Base-by-base conservation (phyloP, 2,113 vertebrate genomes). In the Macroglossus sobrinus region DNA sequence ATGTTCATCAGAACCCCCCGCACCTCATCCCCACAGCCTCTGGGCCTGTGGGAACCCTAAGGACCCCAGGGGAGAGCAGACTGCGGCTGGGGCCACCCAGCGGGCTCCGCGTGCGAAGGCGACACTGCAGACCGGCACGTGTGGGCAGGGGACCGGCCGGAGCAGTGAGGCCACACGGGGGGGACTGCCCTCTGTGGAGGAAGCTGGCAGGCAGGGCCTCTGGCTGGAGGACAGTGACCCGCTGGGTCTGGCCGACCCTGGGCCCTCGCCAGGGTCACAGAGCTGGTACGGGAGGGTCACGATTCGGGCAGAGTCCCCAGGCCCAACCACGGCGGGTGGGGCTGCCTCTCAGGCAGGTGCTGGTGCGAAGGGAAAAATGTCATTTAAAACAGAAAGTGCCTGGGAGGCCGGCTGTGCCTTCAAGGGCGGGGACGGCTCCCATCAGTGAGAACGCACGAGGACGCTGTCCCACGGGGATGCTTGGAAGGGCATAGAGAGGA, bases 391-490 rank as follows among this genome's bases (percentile, higher is more conserved):
- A 69, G 24, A 43, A n/a, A 22, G 21, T 8, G 87, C 68, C 82
- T 11, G 19, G 0, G n/a, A 5, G 3, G 13, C 55, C 0, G 1
- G 35, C 38, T 72, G 84, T 3, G n/a, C 79, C 87, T 72, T 45
- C 61, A 53, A 93, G 78, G 93, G 7, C 2, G 2, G n/a, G 0
- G 80, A 61, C 33, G 0, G n/a, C 94, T 64, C 81, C 7, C 3
- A n/a, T 91, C 86, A n/a, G 76, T 93, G 59, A 76, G 82, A 91
- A 75, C 69, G 35, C 2, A 5, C 57, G 81, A 38, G 0, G 24
- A 19, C 24, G 2, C 15, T 26, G 10, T 12, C 94, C 59, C 7
- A 2, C 0, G 4, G 63, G 66, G 84, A 89, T 14, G 0, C 0
- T 0, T 4, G 0, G 38, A 47, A 59, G 87, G 50, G 2, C 22